phyloP scores from a whole-genome alignment of 2,113 vertebrate genomes.

The Halichoeres trimaculatus region DNA sequence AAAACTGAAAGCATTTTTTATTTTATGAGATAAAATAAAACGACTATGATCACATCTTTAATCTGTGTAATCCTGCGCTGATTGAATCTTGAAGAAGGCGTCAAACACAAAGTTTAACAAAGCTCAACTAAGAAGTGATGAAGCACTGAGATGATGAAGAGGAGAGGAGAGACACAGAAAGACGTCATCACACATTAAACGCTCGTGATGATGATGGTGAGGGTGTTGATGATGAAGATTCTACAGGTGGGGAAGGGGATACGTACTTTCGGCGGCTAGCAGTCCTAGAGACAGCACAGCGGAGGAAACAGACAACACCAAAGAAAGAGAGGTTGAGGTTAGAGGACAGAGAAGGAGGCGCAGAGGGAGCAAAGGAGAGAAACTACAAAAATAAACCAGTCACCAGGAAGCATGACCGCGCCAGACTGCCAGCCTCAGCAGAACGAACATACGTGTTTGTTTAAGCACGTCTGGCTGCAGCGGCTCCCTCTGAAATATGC shows the following conservation, averaged over 20 bases:
- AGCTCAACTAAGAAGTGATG: neutral
- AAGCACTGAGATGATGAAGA: no score
- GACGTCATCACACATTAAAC: constrained; percentile 26
- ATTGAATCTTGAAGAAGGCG: no score
- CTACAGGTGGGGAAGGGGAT: constrained; percentile 68
- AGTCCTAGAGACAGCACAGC: constrained; percentile 95
- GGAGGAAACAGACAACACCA: constrained; percentile 79
- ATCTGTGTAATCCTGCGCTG: no score
- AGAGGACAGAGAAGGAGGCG: constrained; percentile 37
- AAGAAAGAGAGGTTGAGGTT: constrained; percentile 61
- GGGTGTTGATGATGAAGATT: constrained; percentile 28
- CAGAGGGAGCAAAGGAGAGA: constrained; percentile 13
- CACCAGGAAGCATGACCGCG: constrained; percentile 43
- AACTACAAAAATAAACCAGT: constrained; percentile 35
- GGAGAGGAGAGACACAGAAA: no score
- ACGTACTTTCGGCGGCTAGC: constrained; percentile 99
- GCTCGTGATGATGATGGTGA: constrained; percentile 17
- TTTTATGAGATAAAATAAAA: no score
- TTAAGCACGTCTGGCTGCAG: constrained; percentile 1
- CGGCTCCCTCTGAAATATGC: neutral
- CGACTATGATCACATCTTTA: no score
- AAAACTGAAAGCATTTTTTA: no score
- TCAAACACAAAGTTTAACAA: neutral
- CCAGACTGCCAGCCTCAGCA: constrained; percentile 57
- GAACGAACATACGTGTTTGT: neutral